Conservation (phyloP, 2,888 invertebrate genomes). For the Holacanthella duospinosa region DNA sequence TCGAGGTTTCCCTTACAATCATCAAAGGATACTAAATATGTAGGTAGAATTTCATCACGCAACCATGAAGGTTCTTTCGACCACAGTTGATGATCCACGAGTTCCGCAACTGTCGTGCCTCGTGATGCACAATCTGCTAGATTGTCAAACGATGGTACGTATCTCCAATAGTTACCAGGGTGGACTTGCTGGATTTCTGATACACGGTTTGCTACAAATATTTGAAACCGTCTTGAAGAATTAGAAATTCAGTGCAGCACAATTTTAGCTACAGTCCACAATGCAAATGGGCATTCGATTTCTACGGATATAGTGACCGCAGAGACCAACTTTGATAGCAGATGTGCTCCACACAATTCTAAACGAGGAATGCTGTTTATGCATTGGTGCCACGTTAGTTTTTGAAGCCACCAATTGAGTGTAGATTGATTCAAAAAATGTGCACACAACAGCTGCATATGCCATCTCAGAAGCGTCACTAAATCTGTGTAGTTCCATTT, state of each 20-base stretch:
- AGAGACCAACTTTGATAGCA: constrained; percentile 15
- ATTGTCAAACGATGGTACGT: not conserved
- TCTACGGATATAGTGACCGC: too few species aligned
- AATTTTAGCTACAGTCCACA: not conserved
- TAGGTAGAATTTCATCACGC: not conserved
- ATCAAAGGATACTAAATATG: too few species aligned
- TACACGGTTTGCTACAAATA: not conserved
- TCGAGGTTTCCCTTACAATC: too few species aligned
- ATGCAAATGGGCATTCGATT: not conserved
- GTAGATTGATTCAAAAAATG: constrained; percentile 5
- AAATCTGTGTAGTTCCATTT: constrained; percentile 37
- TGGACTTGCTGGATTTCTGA: not conserved
- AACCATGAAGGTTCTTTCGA: not conserved
- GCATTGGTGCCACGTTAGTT: constrained; percentile 33
- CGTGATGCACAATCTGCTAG: not conserved
- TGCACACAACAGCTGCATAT: constrained; percentile 33
- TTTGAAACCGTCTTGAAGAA: not conserved
- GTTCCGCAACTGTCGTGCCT: not conserved
- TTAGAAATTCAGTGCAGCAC: not conserved
- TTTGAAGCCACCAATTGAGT: constrained; percentile 25
- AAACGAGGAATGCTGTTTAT: constrained; percentile 36
- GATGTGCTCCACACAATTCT: constrained; percentile 37
- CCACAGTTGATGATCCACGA: not conserved
- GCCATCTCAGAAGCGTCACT: constrained; percentile 31
- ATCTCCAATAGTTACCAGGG: not conserved